Evolutionary conservation across 2,888 invertebrate species (phyloP).

Genomic region (Notodonta dromedarius): DNA sequence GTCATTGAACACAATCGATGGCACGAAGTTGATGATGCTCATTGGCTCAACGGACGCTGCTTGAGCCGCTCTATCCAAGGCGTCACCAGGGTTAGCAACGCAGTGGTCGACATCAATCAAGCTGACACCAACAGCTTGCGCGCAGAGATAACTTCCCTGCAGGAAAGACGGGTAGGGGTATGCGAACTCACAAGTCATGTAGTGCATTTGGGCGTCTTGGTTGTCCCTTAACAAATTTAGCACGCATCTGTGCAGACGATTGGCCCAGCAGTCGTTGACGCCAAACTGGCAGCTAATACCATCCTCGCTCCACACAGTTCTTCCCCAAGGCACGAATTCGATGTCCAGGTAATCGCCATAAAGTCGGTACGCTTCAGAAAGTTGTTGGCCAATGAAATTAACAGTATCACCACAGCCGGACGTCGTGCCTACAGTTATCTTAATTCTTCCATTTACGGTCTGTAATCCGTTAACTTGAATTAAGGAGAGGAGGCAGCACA

Average conservation of each 20-base stretch:
- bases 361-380: constrained; percentile 54
- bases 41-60: constrained; percentile 51
- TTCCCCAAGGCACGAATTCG: constrained; percentile 76
- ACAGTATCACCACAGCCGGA: constrained; percentile 66
- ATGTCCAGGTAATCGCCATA: constrained; percentile 64
- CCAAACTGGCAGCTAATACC: constrained; percentile 64
- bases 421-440: constrained; percentile 62
- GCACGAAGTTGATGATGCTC: constrained; percentile 56
- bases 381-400: constrained; percentile 53
- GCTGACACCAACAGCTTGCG: constrained; percentile 53
- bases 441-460: constrained; percentile 63
- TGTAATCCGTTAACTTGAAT: constrained; percentile 40
- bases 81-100: constrained; percentile 52
- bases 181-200: constrained; percentile 71
- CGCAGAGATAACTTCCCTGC: constrained; percentile 60
- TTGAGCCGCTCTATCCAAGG: constrained; percentile 57
- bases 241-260: constrained; percentile 70
- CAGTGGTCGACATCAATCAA: constrained; percentile 62
- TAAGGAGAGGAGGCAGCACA: constrained; percentile 32
- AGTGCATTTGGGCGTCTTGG: constrained; percentile 61
- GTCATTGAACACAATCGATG: constrained; percentile 65
- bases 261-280: constrained; percentile 69
- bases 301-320: constrained; percentile 48
- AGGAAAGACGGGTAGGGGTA: constrained; percentile 49
- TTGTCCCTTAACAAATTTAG: constrained; percentile 55